These are phyloP conservation scores for Cossypha heuglini DNA, from an alignment of 2,797 vertebrate genomes.

Conservation along the genomic window DNA sequence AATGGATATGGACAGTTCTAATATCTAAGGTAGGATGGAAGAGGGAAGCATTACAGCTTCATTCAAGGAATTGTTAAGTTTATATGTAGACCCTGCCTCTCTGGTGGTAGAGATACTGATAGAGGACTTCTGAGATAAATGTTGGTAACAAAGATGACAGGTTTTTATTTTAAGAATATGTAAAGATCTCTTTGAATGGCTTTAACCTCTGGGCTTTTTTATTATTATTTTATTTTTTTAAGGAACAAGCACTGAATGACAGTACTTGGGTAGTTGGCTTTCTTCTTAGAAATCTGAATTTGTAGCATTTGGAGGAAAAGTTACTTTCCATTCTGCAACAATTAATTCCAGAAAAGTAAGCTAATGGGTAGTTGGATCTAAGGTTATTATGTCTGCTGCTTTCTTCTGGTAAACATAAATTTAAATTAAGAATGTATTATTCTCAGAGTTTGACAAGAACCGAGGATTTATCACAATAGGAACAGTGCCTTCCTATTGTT, in stretches of 20 bases:
- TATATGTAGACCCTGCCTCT: neutral
- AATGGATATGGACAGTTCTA: neutral
- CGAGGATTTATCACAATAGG: neutral
- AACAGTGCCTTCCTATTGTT: neutral
- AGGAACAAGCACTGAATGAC: neutral
- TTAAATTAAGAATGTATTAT: neutral
- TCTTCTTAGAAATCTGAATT: neutral
- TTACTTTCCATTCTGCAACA: neutral
- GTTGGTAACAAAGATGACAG: neutral
- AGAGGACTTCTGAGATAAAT: neutral
- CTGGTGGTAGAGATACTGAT: neutral
- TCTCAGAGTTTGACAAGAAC: neutral
- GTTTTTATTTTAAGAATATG: neutral
- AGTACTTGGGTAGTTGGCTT: accelerated
- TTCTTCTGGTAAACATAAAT: neutral
- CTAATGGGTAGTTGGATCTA: neutral
- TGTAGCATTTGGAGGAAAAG: neutral
- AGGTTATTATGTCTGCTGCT: neutral
- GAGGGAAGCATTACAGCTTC: neutral
- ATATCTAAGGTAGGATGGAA: neutral
- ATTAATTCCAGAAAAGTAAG: neutral
- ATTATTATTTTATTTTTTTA: neutral
- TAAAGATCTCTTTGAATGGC: neutral
- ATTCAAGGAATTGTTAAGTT: neutral
- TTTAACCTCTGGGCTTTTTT: neutral